Base-by-base conservation (phyloP, 1,140 invertebrate species). In the Platyscapa corneri region DNA sequence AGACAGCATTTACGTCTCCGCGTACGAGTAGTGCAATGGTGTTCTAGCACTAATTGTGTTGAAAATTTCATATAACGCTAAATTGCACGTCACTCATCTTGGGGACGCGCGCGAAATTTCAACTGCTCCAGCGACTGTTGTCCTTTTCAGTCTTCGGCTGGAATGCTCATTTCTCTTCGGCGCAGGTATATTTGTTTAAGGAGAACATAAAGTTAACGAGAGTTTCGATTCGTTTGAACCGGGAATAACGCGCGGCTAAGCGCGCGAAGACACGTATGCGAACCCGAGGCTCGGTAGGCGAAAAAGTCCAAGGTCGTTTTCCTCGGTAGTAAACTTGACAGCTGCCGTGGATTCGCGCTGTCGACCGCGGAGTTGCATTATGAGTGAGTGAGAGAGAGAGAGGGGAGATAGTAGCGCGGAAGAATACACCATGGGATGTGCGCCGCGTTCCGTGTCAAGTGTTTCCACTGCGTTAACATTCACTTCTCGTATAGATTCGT, bases 221-320 rank as follows among this genome's bases (percentile, higher is more conserved):
- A 76, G 83, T 27, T 37, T 64, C n/a, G 37, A 81, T 85, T 65
- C 78, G 70, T 74, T 72, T 23, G 74, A 39, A 39, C 37, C 32
- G 30, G 37, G 56, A 30, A 65, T 42, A 74, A 60, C 2, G 70
- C 12, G 74, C 56, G 37, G 70, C 23, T 23, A 7, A 34, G 60
- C 37, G n/a, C 42, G 46, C 0, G 82, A 32, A 27, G 34, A 60
- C 34, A 53, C 70, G 27, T 70, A 34, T 53, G 27, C 12, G 67
- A 16, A 32, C 64, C 32, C 32, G 37, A 49, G n/a, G 42, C 32
- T 49, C 46, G 42, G 27, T 34, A 76, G 75, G 53, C 37, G 56
- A 82, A 85, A 85, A 85, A 65, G 32, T 65, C 74, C 84, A 86
- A 86, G 84, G 84, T 56, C 84, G 78, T 85, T 85, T 78, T 60